Evolutionary conservation across 2,113 vertebrate genomes (phyloP).

Genomic region (Oryctolagus cuniculus): DNA sequence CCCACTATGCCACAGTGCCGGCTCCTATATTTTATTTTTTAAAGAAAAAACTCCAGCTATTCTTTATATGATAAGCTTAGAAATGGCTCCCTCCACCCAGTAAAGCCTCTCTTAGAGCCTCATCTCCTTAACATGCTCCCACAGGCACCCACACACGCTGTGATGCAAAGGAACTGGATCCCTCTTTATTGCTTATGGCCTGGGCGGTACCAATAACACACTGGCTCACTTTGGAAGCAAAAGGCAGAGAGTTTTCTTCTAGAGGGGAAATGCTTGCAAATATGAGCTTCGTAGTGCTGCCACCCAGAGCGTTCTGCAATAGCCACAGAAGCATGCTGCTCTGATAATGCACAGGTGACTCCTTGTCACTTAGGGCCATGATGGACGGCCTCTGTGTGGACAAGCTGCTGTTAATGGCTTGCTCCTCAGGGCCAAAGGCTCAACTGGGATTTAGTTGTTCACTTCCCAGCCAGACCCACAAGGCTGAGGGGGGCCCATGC

Average conservation of each 20-base stretch:
- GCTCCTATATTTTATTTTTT: too few species aligned
- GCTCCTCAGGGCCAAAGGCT: conserved; percentile 70
- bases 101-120: too few species aligned
- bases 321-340: conserved; percentile 88
- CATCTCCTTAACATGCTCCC: too few species aligned
- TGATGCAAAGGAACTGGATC: too few species aligned
- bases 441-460: conserved; percentile 82
- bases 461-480: conserved; percentile 87
- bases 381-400: conserved; percentile 86
- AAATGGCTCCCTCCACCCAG: too few species aligned
- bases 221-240: conserved; percentile 93
- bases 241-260: conserved; percentile 87
- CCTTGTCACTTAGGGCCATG: conserved; percentile 85
- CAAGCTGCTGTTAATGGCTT: conserved; percentile 87
- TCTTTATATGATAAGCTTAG: too few species aligned
- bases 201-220: neutral
- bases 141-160: too few species aligned
- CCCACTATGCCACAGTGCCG: too few species aligned
- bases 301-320: conserved; percentile 85
- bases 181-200: too few species aligned
- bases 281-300: conserved; percentile 90
- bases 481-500: conserved; percentile 84
- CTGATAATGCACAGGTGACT: conserved; percentile 85
- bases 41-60: too few species aligned
- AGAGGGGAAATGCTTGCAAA: conserved; percentile 94